A percentile compares a stretch with the other conserved stretches of the same genome.
phyloP scores from a whole-genome alignment of 2,113 vertebrate genomes.

The Pelmatolapia mariae region DNA sequence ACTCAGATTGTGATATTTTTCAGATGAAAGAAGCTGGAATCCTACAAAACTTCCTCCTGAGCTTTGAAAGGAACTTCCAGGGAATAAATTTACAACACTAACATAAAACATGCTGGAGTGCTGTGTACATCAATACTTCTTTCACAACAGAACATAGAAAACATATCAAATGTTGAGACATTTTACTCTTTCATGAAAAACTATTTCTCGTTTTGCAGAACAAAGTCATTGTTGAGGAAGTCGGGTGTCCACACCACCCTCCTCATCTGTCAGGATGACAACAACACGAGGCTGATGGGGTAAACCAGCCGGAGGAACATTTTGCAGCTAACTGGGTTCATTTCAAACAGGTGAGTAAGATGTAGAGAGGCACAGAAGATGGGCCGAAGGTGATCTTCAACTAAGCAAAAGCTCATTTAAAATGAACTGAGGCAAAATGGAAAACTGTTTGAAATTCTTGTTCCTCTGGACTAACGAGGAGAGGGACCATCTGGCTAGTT shows the following conservation, averaged over 20 bases:
- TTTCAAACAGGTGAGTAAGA: not conserved
- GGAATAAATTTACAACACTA: not conserved
- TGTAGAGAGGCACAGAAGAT: not conserved
- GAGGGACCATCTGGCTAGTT: not conserved
- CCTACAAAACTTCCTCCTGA: not conserved
- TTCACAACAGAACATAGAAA: not conserved
- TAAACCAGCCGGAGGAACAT: not conserved
- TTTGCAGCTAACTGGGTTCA: not conserved
- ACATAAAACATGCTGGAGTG: not conserved
- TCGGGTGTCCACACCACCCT: not conserved
- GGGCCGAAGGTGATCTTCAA: not conserved
- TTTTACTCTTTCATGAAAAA: not conserved
- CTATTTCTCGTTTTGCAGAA: not conserved
- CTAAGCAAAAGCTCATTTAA: not conserved
- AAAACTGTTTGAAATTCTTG: not conserved
- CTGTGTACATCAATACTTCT: not conserved
- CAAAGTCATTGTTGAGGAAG: not conserved
- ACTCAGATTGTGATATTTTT: not conserved
- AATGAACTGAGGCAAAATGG: not conserved
- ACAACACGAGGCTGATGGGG: not conserved
- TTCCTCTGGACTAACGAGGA: not conserved
- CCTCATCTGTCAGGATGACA: not conserved
- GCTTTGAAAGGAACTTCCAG: not conserved
- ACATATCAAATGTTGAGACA: not conserved
- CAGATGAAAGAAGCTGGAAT: not conserved